Evolutionary conservation across 2,888 invertebrate species (phyloP).

Genomic region (Melanchra persicariae): DNA sequence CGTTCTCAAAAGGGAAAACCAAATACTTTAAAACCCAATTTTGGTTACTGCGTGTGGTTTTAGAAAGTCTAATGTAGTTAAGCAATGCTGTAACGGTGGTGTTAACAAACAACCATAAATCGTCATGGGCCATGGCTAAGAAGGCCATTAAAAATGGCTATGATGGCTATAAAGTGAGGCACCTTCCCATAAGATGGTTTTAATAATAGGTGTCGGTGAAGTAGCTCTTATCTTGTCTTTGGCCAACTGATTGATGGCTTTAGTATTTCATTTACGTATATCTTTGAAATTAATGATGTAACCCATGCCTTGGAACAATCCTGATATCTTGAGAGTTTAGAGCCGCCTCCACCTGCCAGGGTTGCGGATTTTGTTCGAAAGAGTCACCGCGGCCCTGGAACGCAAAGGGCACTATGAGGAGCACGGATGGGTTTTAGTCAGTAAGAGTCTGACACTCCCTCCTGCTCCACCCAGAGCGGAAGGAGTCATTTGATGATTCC

Average conservation of each 20-base stretch:
- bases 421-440: too few relatives aligned
- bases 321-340: constrained; percentile 6
- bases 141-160: constrained; percentile 29
- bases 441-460: too few relatives aligned
- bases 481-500: too few relatives aligned
- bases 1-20: background rate
- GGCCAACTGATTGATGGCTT: background rate
- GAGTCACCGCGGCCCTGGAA: too few relatives aligned
- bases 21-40: background rate
- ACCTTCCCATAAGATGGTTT: constrained; percentile 18
- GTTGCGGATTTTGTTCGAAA: too few relatives aligned
- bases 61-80: constrained; percentile 27
- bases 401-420: too few relatives aligned
- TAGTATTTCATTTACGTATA: background rate
- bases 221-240: background rate
- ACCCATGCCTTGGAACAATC: background rate
- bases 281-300: background rate
- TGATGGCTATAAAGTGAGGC: constrained; percentile 16
- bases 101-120: constrained; percentile 28
- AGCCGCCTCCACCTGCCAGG: too few relatives aligned
- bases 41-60: constrained; percentile 2
- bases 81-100: constrained; percentile 17
- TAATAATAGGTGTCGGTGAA: constrained; percentile 13
- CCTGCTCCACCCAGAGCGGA: too few relatives aligned
- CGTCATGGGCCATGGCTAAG: constrained; percentile 19